Evolutionary conservation across 2,797 vertebrate species (phyloP), one percentile per base, ranked within the genome.

Genomic region (Kryptopterus vitreolus): DNA sequence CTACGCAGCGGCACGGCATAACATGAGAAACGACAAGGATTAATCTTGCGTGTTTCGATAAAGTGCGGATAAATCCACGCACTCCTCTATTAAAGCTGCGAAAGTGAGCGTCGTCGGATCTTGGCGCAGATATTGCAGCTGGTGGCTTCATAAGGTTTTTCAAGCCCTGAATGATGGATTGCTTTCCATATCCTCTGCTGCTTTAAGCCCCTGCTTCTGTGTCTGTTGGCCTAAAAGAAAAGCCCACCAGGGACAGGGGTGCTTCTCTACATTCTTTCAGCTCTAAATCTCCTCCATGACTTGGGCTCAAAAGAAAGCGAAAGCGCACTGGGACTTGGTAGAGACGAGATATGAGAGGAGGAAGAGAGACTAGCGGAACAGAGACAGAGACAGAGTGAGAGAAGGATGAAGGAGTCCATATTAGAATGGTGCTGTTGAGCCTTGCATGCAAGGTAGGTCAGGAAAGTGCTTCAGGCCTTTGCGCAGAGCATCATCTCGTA

Each of bases 261-360:
- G 90, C 87, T 87, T 89, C 81, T 76, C 90, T 83, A 89, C 87
- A 90, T 92, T 89, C 90, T 86, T 82, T 68, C 78, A 87, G 87
- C 89, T 90, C 89, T 91, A 91, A 92, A 93, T 92, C 89, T 92
- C 90, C 85, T 78, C 84, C 81, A 86, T 86, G 86, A 92, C 88
- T 92, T 89, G 76, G 81, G 87, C 85, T 86, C 87, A 63, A 58
- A 89, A 87, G 90, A 89, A 92, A 92, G n/a, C 88, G 87, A 88
- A 59, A 52, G 33, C 75, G 3, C 69, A 77, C 46, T 75, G 73
- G 78, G 65, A 70, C 69, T 24, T 16, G 24, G 26, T 48, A 76
- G 52, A 72, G 61, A 33, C 50, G 24, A 53, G 29, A 74, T 61
- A 59, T 74, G 58, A 66, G 48, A 58, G 22, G 61, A 59, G 77